These are phyloP conservation scores for Stratiomys singularior DNA, from an alignment of 2,888 invertebrate species.

Conservation along the genomic window DNA sequence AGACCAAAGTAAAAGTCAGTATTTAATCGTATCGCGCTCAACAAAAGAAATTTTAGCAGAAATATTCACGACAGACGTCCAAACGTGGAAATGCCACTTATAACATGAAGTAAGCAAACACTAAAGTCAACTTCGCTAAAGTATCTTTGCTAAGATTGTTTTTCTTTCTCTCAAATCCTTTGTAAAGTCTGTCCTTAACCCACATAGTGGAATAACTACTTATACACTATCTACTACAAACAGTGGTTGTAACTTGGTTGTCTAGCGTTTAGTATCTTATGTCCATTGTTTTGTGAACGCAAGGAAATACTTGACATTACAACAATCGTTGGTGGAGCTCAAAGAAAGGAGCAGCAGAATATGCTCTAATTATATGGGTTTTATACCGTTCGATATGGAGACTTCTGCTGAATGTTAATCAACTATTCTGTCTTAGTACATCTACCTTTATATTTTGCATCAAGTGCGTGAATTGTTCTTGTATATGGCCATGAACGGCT, in stretches of 20 bases:
- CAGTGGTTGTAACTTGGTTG: background rate
- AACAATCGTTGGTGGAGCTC: slow-evolving; percentile 6
- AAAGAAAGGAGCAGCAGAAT: background rate
- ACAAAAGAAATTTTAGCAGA: too few relatives aligned
- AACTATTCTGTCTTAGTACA: too few relatives aligned
- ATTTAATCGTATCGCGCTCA: too few relatives aligned
- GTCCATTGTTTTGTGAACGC: slow-evolving; percentile 28
- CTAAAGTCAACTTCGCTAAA: background rate
- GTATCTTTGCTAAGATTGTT: background rate
- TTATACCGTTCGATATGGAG: background rate
- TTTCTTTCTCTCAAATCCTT: slow-evolving; percentile 8
- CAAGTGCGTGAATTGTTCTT: too few relatives aligned
- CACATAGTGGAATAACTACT: slow-evolving; percentile 8
- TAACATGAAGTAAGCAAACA: slow-evolving; percentile 9
- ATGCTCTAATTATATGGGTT: slow-evolving; percentile 19
- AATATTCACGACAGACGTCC: too few relatives aligned
- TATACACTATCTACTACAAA: slow-evolving; percentile 8
- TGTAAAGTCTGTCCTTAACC: slow-evolving; percentile 26
- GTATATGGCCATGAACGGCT: too few relatives aligned
- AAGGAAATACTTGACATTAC: slow-evolving; percentile 40
- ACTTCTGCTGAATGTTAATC: background rate
- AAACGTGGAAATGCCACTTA: too few relatives aligned
- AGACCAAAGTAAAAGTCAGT: too few relatives aligned
- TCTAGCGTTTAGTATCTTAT: slow-evolving; percentile 27
- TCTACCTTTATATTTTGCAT: too few relatives aligned